Conservation (phyloP, 1,140 invertebrate species). For the Ostrea edulis region DNA sequence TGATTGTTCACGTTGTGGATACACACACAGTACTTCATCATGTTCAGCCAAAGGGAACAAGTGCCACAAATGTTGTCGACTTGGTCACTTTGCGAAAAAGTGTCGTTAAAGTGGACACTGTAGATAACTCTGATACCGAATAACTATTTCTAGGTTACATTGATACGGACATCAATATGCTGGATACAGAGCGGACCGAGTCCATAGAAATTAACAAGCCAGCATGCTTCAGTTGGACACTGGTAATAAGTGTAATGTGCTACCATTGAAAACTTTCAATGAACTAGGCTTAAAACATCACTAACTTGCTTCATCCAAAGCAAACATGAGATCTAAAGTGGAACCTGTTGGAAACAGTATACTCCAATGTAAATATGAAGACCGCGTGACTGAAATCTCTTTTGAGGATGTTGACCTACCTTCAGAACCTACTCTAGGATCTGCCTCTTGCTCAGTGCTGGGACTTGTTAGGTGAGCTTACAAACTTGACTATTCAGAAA, state of each 20-base stretch:
- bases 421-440: neutral
- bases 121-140: too few relatives aligned
- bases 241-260: too few relatives aligned
- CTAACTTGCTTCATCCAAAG: neutral
- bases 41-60: constrained; percentile 30
- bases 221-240: too few relatives aligned
- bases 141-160: too few relatives aligned
- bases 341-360: constrained; percentile 14
- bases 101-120: neutral
- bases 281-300: too few relatives aligned
- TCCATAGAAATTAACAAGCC: too few relatives aligned
- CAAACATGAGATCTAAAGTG: neutral
- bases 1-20: constrained; percentile 37
- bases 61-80: constrained; percentile 21
- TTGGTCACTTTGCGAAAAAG: constrained; percentile 16
- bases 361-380: constrained; percentile 11
- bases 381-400: neutral
- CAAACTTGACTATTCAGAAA: too few relatives aligned
- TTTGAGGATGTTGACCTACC: constrained; percentile 12
- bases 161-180: too few relatives aligned
- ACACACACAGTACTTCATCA: neutral
- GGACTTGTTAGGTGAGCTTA: too few relatives aligned
- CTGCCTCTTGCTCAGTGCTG: neutral
- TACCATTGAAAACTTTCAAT: too few relatives aligned
- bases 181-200: too few relatives aligned